Base-by-base conservation (phyloP, 2,797 vertebrate genomes). In the Cossypha polioptera region DNA sequence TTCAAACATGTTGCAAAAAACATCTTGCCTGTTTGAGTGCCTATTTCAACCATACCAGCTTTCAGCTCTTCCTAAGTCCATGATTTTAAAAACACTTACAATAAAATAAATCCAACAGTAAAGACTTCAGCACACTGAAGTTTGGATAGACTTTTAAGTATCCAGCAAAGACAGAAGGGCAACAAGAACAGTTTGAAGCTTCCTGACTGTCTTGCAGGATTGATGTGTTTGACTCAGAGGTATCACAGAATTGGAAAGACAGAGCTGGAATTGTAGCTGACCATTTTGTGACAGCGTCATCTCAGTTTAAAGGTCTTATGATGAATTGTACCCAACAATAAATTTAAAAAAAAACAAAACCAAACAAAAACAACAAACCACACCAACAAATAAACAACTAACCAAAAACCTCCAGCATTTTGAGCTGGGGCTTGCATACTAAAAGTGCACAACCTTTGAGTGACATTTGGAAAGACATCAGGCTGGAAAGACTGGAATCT, bases 331-430 rank as follows among this genome's bases (percentile, higher is more conserved):
- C 50, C 21, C 9, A 86, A 47, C 22, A 35, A 29, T 17, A 59
- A 36, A n/a, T 35, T 67, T 2, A 0, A 25, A 80, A 59, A 16
- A 21, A 73, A 7, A 0, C 3, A 57, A 51, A 45, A 53, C 3
- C 17, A 47, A 54, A 42, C 7, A 62, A 11, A 54, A 75, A 28
- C 18, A 54, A 28, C 8, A 35, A 81, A n/a, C 3, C 13, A 36
- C 6, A 3, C 16, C 18, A 43, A 50, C 4, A 62, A 54, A 42
- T 50, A 55, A 67, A 21, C 5, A 45, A 35, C 4, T 16, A 42
- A 35, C 3, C 2, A 21, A 33, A 57, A 24, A 4, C 5, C 6
- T 10, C 3, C 13, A 47, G 3, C 17, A 51, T 63, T 71, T 88
- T 77, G 12, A 18, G 6, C 36, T 47, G 16, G 20, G 14, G 2